Evolutionary conservation across 2,888 invertebrate species (phyloP), one percentile per base, ranked within the genome.

Genomic region (Copidosoma aretas): DNA sequence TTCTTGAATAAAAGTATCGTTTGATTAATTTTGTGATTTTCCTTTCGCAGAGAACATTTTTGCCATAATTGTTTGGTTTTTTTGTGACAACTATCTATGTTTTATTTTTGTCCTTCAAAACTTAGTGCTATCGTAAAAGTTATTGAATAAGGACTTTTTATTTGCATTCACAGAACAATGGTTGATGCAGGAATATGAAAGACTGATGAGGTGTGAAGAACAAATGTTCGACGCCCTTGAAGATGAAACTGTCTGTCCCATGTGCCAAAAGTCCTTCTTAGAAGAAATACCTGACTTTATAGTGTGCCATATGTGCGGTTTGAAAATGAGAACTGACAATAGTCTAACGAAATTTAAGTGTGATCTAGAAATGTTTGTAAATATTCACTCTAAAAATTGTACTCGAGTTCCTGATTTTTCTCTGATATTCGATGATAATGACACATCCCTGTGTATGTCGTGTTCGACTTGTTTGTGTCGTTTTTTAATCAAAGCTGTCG

Each of bases 161-260:
- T 32, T 22, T 4, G n/a, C 65, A 17, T 64, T 72, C 71, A 21
- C 68, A 81, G 83, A 81, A 69, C 73, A 79, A 73, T 81, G 80
- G 80, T 79, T 84, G 57, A 61, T 83, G 22, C 64, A 76, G 67
- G 82, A 84, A 64, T 84, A 82, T 61, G 80, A 83, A 60, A 81
- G 73, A 71, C 68, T 81, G 73, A 70, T 77, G 24, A 71, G 75
- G 57, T 76, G 78, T 10, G 83, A 84, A 67, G 76, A 78, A 24
- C 76, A 79, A 49, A 74, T 79, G 70, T 71, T 80, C 24, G 74
- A 78, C 19, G 74, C 72, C 10, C 73, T 74, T 19, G 75, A 76
- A 0, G 81, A 81, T 51, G 77, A 79, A 39, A 74, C 62, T 51
- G 77, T 84, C 52, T 85, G 85, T 73, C 85, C 85, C 0, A 73